phyloP scores from a whole-genome alignment of 2,888 invertebrate genomes.

The Rosalia funebris region DNA sequence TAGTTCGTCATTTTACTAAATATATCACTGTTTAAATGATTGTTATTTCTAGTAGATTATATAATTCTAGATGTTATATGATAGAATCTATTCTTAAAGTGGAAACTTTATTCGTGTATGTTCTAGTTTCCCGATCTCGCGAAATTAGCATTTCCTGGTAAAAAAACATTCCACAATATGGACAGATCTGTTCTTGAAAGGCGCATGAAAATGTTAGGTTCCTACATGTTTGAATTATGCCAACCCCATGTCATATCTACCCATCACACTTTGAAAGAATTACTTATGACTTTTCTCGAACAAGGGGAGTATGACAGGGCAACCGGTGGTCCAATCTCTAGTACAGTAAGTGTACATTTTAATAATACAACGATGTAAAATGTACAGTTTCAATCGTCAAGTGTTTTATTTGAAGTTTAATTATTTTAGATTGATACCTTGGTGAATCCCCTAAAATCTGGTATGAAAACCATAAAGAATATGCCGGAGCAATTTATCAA shows the following conservation, averaged over 20 bases:
- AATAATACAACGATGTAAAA: too few relatives aligned
- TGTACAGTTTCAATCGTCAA: too few relatives aligned
- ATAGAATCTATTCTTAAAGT: too few relatives aligned
- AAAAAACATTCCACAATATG: conserved; percentile 94
- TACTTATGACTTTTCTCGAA: conserved; percentile 74
- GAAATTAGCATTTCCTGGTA: conserved; percentile 86
- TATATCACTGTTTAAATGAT: too few relatives aligned
- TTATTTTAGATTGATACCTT: conserved; percentile 62
- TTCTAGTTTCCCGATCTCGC: conserved; percentile 80
- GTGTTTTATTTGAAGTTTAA: too few relatives aligned
- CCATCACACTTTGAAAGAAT: conserved; percentile 71
- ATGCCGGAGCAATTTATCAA: conserved; percentile 89
- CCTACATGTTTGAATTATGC: conserved; percentile 79
- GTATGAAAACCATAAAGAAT: conserved; percentile 86
- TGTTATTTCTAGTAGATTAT: too few relatives aligned
- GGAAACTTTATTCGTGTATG: too few relatives aligned
- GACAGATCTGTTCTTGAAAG: conserved; percentile 85
- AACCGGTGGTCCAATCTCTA: conserved; percentile 69
- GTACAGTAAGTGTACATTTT: conserved; percentile 68
- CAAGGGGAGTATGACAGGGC: conserved; percentile 77
- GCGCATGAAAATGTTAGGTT: conserved; percentile 83
- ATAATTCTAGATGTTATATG: too few relatives aligned
- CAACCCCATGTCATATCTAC: conserved; percentile 69
- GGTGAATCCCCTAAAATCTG: conserved; percentile 77
- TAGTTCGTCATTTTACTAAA: too few relatives aligned